Evolutionary conservation across 2,888 invertebrate species (phyloP).

Genomic region (Cosmia pyralina): DNA sequence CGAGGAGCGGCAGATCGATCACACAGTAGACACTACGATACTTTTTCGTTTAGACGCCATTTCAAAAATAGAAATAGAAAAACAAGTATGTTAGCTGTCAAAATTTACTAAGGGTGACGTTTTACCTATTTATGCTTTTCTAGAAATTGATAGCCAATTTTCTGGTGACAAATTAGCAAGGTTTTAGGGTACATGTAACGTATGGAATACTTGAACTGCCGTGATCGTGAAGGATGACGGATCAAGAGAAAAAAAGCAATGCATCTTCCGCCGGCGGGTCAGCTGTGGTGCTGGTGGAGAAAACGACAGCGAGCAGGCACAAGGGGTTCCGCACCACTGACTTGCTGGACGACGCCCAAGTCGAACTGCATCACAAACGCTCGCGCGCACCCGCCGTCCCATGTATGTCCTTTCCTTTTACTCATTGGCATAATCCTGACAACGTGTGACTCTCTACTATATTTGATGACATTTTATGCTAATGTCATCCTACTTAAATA

Average conservation of each 20-base stretch:
- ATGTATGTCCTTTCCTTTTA: conserved; percentile 68
- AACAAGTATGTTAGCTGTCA: conserved; percentile 82
- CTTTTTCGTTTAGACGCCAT: conserved; percentile 65
- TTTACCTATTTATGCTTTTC: conserved; percentile 77
- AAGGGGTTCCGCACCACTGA: conserved; percentile 76
- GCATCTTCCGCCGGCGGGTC: conserved; percentile 65
- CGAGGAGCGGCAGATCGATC: background rate
- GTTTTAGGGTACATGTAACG: conserved; percentile 71
- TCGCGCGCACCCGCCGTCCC: conserved; percentile 79
- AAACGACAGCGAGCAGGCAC: conserved; percentile 72
- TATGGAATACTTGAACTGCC: conserved; percentile 78
- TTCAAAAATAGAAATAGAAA: conserved; percentile 83
- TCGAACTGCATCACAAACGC: conserved; percentile 76
- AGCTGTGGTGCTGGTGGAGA: conserved; percentile 76
- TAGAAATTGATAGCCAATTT: conserved; percentile 72
- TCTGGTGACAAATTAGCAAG: conserved; percentile 73
- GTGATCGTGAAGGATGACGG: conserved; percentile 79
- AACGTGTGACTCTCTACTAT: background rate
- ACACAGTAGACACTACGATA: conserved; percentile 46
- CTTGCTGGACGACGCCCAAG: conserved; percentile 69
- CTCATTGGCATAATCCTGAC: background rate
- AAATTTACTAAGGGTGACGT: conserved; percentile 85
- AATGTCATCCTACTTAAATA: background rate
- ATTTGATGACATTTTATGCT: background rate
- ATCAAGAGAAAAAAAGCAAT: conserved; percentile 79